Evolutionary conservation across 2,113 vertebrate species (phyloP), one percentile per base, ranked within the genome.

Genomic region (Myrmophylax atrothorax): DNA sequence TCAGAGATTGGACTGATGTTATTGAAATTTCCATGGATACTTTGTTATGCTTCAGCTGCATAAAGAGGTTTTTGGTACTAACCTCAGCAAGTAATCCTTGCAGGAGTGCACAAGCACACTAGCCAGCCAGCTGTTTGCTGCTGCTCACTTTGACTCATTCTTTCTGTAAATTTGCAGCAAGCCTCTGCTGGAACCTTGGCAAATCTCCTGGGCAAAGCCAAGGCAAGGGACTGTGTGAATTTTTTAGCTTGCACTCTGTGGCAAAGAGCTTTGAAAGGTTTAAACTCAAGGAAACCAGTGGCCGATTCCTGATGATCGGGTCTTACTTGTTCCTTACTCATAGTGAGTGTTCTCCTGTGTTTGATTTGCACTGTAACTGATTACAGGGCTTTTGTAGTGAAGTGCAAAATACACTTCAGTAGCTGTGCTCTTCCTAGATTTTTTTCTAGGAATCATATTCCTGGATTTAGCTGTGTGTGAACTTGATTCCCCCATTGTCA

Each of bases 81-180:
- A n/a, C 38, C 6, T 63, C 44, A 16, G 24, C 9, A 56, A 86
- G 33, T 24, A 35, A 14, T 33, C 62, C 29, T 55, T 67, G 12
- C 18, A 26, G n/a, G 56, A 64, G 26, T 40, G 26, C 28, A 28
- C 14, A 40, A 84, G 58, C 53, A 28, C 37, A 4, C 14, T n/a
- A 53, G 26, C 55, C 55, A 94, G 19, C 52, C 40, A 79, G 58
- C 38, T 73, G 26, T 60, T 82, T 85, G 38, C 44, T 56, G 81
- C 81, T 78, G 7, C 62, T 85, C 19, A 4, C 40, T 93, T 95
- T 91, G 92, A 87, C 56, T 91, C 85, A 60, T 49, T 76, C 62
- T 90, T 91, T 68, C 74, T 79, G 84, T 47, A 63, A 82, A 47
- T 56, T 52, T 89, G 37, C 44, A 91, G 56, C n/a, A 56, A 85